Evolutionary conservation across 2,888 invertebrate species (phyloP).

Genomic region (Chirona hameri): DNA sequence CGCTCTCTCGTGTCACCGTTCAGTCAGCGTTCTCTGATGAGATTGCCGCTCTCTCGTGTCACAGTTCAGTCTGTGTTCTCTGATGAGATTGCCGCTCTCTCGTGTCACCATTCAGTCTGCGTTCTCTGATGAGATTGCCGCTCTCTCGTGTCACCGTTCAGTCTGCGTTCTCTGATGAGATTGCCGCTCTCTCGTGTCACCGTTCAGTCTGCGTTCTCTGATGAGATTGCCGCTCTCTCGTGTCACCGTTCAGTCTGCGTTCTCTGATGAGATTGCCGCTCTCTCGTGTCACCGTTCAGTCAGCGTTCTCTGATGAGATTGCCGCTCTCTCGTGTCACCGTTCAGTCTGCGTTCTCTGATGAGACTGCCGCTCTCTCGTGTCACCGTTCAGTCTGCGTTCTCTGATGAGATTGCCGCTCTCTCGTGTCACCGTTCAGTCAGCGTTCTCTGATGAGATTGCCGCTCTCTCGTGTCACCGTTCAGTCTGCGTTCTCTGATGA

Average conservation of each 20-base stretch:
- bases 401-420: slow-evolving; percentile 34
- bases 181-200: too few relatives aligned
- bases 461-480: neutral
- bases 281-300: neutral
- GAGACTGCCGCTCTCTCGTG: too few relatives aligned
- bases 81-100: too few relatives aligned
- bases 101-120: slow-evolving; percentile 1
- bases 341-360: slow-evolving; percentile 37
- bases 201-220: slow-evolving; percentile 37
- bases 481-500: slow-evolving; percentile 37
- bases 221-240: too few relatives aligned
- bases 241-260: slow-evolving; percentile 24
- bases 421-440: neutral
- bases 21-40: slow-evolving; percentile 37
- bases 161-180: slow-evolving; percentile 36
- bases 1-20: neutral
- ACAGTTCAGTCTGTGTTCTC: slow-evolving; percentile 37
- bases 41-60: too few relatives aligned
- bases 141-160: neutral
- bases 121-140: slow-evolving; percentile 35
- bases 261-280: slow-evolving; percentile 35
- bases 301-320: slow-evolving; percentile 36
- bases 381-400: slow-evolving; percentile 30
- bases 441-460: slow-evolving; percentile 36
- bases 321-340: too few relatives aligned